These are phyloP conservation scores for Percopsis transmontana DNA, from an alignment of 2,113 vertebrate genomes.

Conservation along the genomic window DNA sequence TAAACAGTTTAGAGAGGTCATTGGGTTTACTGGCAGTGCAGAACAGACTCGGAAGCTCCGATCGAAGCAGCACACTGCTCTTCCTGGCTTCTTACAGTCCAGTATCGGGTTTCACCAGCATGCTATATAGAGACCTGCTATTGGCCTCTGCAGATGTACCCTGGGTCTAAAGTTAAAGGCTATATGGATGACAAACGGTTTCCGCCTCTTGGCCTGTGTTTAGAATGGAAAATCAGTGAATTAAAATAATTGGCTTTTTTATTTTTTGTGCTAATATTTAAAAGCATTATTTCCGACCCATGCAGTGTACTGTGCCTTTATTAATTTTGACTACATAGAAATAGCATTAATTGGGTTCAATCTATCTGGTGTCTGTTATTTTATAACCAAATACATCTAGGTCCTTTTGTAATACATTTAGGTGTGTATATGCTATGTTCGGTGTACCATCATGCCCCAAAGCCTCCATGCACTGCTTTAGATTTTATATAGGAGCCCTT, in stretches of 20 bases:
- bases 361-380: too few species aligned
- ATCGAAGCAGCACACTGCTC: conserved; percentile 36
- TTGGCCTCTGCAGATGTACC: conserved; percentile 24
- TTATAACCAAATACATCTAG: too few species aligned
- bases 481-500: too few species aligned
- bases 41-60: neutral
- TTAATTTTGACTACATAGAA: neutral
- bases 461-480: too few species aligned
- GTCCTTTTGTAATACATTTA: too few species aligned
- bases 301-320: neutral
- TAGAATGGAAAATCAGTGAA: neutral
- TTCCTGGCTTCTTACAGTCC: conserved; percentile 21
- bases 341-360: neutral
- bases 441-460: too few species aligned
- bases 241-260: too few species aligned
- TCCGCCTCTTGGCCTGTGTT: neutral
- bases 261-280: too few species aligned
- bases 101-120: conserved; percentile 41
- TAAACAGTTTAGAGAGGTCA: conserved; percentile 21
- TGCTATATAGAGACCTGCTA: conserved; percentile 15
- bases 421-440: too few species aligned
- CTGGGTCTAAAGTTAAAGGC: conserved; percentile 16
- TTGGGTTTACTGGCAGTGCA: conserved; percentile 13
- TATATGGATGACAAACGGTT: conserved; percentile 8
- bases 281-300: neutral